Evolutionary conservation across 2,888 invertebrate genomes (phyloP).

Genomic region (Lasioglossum vierecki): DNA sequence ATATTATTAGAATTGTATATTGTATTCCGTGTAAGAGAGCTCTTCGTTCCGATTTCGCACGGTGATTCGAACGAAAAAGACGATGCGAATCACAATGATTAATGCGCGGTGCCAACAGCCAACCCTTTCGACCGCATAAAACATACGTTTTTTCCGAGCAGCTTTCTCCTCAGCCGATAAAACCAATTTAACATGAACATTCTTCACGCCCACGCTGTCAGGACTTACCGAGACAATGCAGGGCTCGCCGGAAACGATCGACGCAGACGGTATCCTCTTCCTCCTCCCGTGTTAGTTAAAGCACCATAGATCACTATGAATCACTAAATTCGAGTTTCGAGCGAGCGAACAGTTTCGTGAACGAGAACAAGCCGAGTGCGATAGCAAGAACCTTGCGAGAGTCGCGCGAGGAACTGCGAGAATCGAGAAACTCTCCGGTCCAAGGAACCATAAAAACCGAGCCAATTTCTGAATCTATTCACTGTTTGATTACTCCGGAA

Average conservation of each 20-base stretch:
- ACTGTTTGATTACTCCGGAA: background rate
- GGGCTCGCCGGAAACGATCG: constrained; percentile 11
- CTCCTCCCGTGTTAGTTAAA: constrained; percentile 19
- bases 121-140: background rate
- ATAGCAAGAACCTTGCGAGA: background rate
- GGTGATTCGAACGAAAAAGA: background rate
- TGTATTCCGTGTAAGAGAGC: background rate
- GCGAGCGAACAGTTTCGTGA: background rate
- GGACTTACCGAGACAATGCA: constrained; percentile 49
- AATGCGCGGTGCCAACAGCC: background rate
- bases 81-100: background rate
- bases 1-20: too few species aligned
- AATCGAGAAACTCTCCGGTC: background rate
- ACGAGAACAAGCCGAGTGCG: background rate
- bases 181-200: constrained; percentile 1
- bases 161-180: background rate
- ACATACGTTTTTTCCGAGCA: background rate
- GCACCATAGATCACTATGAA: constrained; percentile 63
- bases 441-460: background rate
- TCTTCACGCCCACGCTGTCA: background rate
- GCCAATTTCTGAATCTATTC: background rate
- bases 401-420: background rate
- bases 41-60: background rate
- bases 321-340: constrained; percentile 46
- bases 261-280: constrained; percentile 42